phyloP scores from a whole-genome alignment of 2,113 vertebrate species.

The Willisornis vidua region DNA sequence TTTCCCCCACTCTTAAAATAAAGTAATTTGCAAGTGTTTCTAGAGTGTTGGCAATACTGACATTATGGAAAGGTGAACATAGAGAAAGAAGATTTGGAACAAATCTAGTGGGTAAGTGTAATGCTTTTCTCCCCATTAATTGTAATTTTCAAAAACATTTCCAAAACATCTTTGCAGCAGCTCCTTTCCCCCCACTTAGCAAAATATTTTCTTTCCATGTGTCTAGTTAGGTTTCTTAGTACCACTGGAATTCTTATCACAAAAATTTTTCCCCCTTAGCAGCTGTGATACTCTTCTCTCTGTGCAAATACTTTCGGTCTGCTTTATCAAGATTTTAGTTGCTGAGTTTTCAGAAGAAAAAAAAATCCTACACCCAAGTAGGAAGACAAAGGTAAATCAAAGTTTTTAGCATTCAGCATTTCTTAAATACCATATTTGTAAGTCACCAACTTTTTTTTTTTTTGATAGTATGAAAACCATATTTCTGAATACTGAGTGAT shows the following conservation, averaged over 20 bases:
- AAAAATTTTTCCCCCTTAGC: neutral
- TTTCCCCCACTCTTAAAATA: neutral
- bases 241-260: neutral
- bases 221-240: neutral
- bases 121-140: neutral
- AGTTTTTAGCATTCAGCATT: neutral
- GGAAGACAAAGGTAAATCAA: neutral
- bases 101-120: neutral
- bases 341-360: neutral
- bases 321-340: neutral
- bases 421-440: neutral
- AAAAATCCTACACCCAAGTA: neutral
- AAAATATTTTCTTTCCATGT: neutral
- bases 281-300: neutral
- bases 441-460: neutral
- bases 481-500: neutral
- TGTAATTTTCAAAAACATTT: neutral
- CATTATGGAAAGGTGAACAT: neutral
- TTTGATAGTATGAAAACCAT: neutral
- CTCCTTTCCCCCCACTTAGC: neutral
- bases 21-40: neutral
- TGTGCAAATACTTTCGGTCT: neutral
- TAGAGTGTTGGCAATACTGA: rapidly evolving
- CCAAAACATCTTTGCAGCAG: neutral
- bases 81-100: neutral